Percentiles rank a stretch among this genome's conserved stretches.
phyloP scores from a whole-genome alignment of 2,113 vertebrate species.

The Lepus timidus region DNA sequence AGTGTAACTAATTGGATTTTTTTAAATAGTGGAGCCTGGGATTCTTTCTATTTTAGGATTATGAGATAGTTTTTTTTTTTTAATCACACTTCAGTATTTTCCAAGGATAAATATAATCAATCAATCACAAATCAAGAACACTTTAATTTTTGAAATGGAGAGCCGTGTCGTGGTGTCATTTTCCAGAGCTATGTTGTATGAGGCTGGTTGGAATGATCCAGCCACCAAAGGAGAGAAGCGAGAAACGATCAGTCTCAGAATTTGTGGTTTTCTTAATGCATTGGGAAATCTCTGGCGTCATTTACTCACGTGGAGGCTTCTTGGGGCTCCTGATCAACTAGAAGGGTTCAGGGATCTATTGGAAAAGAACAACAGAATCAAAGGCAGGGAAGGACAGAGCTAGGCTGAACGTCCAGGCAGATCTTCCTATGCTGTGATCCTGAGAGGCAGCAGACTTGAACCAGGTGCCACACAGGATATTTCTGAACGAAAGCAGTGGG shows the following conservation, averaged over 20 bases:
- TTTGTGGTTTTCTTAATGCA: neutral
- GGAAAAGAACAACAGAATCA: neutral
- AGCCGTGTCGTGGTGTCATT: neutral
- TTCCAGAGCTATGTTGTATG: neutral
- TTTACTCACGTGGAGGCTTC: neutral
- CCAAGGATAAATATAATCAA: neutral
- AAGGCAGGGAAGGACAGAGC: neutral
- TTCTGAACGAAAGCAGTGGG: neutral
- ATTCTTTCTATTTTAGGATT: neutral
- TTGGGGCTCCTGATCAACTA: neutral
- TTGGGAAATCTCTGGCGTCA: neutral
- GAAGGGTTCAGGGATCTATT: neutral
- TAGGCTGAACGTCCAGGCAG: neutral
- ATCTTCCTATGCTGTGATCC: neutral
- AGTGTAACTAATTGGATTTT: neutral
- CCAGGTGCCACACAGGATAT: neutral
- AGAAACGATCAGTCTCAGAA: neutral
- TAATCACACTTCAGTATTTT: neutral
- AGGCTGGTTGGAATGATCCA: accelerated
- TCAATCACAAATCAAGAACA: neutral
- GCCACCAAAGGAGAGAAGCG: neutral
- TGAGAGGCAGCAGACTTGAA: accelerated
- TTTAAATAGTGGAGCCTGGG: neutral
- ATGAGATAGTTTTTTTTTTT: neutral
- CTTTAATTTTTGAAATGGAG: neutral